Evolutionary conservation across 2,113 vertebrate genomes (phyloP).

Genomic region (Heterotilapia buettikoferi): DNA sequence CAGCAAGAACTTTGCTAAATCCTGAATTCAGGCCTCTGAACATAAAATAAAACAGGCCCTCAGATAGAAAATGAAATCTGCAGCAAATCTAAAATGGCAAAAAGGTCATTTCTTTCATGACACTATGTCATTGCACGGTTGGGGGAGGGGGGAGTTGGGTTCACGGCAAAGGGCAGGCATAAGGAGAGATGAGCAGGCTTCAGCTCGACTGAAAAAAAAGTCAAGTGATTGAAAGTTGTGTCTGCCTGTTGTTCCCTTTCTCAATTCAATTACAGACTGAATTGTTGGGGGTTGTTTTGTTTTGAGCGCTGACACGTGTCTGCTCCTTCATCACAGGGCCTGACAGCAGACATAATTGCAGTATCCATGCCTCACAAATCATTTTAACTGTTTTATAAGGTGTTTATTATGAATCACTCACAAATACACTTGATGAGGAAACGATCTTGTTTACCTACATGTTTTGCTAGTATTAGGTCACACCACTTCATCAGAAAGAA

Average conservation of each 20-base stretch:
- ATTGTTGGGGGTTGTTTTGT: slow-evolving; percentile 45
- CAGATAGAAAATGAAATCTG: slow-evolving; percentile 64
- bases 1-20: slow-evolving; percentile 70
- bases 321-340: slow-evolving; percentile 58
- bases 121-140: slow-evolving; percentile 51
- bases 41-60: slow-evolving; percentile 61
- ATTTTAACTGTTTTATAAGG: slow-evolving; percentile 66
- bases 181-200: slow-evolving; percentile 4
- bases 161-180: slow-evolving; percentile 15
- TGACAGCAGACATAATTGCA: slow-evolving; percentile 48
- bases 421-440: slow-evolving; percentile 61
- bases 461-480: slow-evolving; percentile 73
- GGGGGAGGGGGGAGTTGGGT: slow-evolving; percentile 34
- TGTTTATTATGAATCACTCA: slow-evolving; percentile 62
- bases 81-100: slow-evolving; percentile 57
- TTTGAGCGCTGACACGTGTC: slow-evolving; percentile 51
- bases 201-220: slow-evolving; percentile 21
- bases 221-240: slow-evolving; percentile 22
- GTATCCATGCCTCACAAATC: slow-evolving; percentile 62
- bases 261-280: slow-evolving; percentile 52
- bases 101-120: slow-evolving; percentile 58
- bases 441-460: slow-evolving; percentile 57
- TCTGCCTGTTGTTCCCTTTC: slow-evolving; percentile 54
- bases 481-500: slow-evolving; percentile 51
- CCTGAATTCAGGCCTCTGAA: slow-evolving; percentile 68